These are phyloP conservation scores for Amazona guildingii DNA, from an alignment of 2,113 vertebrate species.

Conservation along the genomic window DNA sequence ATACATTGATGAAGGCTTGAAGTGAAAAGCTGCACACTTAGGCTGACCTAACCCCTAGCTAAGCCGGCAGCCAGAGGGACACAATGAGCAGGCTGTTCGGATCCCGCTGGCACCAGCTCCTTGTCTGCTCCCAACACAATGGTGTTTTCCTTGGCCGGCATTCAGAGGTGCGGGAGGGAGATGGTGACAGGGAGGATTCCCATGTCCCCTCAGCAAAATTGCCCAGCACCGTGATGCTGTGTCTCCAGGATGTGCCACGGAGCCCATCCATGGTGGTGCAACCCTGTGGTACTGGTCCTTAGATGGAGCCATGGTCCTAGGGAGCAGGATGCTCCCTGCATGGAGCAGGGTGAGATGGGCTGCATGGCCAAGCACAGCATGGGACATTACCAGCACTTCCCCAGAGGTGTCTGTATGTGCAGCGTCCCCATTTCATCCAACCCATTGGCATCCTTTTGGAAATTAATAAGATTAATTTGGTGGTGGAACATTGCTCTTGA, in stretches of 20 bases:
- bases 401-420: background rate
- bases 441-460: background rate
- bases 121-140: background rate
- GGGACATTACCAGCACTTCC: background rate
- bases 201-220: background rate
- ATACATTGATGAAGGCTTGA: background rate
- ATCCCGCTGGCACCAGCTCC: background rate
- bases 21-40: background rate
- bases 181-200: slow-evolving; percentile 20
- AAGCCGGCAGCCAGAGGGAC: background rate
- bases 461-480: background rate
- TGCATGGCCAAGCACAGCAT: fast-evolving
- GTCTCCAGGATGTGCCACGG: fast-evolving
- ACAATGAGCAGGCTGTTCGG: background rate
- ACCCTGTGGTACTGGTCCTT: background rate
- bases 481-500: background rate
- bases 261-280: background rate
- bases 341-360: background rate
- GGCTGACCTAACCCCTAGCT: background rate
- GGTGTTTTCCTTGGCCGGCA: background rate
- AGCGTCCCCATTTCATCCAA: background rate
- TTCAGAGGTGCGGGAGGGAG: background rate
- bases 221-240: fast-evolving
- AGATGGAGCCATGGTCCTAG: background rate
- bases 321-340: background rate